Evolutionary conservation across 2,113 vertebrate genomes (phyloP), one percentile per base, ranked within the genome.

Genomic region (Chionis minor): DNA sequence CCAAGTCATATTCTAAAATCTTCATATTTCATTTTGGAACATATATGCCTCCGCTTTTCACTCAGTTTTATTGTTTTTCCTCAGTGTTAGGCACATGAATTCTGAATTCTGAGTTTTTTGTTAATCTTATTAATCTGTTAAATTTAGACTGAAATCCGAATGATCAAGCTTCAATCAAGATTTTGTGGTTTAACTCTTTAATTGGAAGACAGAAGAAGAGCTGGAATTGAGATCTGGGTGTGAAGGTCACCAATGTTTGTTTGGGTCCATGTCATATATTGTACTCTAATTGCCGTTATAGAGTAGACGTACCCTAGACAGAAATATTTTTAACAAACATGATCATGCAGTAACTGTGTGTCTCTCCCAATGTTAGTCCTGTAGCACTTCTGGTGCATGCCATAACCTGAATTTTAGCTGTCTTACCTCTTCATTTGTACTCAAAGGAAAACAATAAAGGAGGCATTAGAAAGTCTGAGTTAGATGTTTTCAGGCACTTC

Each of bases 261-360:
- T 58, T 22, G 19, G 5, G 16, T 67, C 12, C 4, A 4, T 55
- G 21, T 32, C 35, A 44, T 10, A 28, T 27, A 14, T 42, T 33
- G 49, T 54, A 47, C 1, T 44, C n/a, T 28, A 27, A 44, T 58
- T 90, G 12, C 10, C 7, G 4, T 51, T 59, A 38, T 12, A 20
- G 14, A 52, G 15, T 14, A 35, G 51, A n/a, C 4, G 49, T 12
- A 65, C 1, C 3, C 15, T 21, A 54, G 33, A 14, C 20, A 92
- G 26, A 81, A 62, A 35, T 9, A 52, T 6, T 65, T 81, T 86
- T 45, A 40, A 35, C 10, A 65, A 52, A 62, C 4, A 16, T 8
- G 10, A n/a, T 4, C 21, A 33, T 20, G 4, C 17, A 28, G 13
- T n/a, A 55, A 35, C 11, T 84, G 0, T 27, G 6, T n/a, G 4